phyloP scores from a whole-genome alignment of 2,113 vertebrate genomes.

The Embiotoca jacksoni region DNA sequence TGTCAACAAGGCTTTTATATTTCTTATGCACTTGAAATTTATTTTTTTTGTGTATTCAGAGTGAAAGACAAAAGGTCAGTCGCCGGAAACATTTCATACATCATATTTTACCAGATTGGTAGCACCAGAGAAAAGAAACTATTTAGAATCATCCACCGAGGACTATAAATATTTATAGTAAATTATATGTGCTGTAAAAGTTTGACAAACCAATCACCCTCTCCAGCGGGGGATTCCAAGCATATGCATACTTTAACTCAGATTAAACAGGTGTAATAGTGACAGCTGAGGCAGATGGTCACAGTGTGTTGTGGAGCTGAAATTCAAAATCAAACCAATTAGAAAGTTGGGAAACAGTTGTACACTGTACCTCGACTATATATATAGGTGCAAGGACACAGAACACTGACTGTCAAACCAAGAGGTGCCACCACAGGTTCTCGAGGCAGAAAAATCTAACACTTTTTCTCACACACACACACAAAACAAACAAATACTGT shows the following conservation, averaged over 20 bases:
- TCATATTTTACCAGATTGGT: neutral
- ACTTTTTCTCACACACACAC: neutral
- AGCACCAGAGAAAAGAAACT: neutral
- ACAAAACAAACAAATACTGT: conserved; percentile 5
- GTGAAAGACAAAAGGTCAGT: neutral
- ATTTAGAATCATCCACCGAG: neutral
- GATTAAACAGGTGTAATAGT: conserved; percentile 24
- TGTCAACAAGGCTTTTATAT: neutral
- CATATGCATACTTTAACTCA: neutral
- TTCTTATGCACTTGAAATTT: neutral
- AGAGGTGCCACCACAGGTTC: conserved; percentile 1
- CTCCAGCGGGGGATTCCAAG: neutral
- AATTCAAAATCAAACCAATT: neutral
- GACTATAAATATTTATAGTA: conserved; percentile 28
- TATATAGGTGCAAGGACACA: neutral
- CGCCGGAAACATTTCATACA: neutral
- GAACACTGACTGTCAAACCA: conserved; percentile 17
- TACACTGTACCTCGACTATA: conserved; percentile 19
- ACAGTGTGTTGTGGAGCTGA: conserved; percentile 11
- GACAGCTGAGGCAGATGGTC: conserved; percentile 29
- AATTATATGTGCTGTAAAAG: neutral
- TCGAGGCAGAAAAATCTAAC: conserved; percentile 7
- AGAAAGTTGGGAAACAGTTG: conserved; percentile 27
- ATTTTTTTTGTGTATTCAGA: neutral
- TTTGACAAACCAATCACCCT: neutral